Evolutionary conservation across 2,888 invertebrate species (phyloP).

Genomic region (Andrena hattorfiana): DNA sequence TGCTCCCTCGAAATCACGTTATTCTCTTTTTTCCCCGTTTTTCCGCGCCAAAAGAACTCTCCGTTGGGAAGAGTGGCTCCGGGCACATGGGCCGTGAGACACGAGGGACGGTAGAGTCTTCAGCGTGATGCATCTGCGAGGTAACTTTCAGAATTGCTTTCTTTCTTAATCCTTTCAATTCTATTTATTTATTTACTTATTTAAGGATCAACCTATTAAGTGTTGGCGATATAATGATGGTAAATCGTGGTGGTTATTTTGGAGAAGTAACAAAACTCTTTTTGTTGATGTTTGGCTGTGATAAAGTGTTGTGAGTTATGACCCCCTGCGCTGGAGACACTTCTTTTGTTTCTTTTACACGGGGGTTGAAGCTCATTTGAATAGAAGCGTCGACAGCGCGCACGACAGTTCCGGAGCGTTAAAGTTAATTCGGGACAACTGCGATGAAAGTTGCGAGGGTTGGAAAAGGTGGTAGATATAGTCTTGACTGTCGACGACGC

Average conservation of each 20-base stretch:
- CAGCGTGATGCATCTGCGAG: conserved; percentile 26
- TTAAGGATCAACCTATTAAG: neutral
- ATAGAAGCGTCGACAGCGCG: neutral
- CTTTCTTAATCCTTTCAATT: too few relatives aligned
- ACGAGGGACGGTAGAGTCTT: conserved; percentile 29
- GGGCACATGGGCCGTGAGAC: conserved; percentile 35
- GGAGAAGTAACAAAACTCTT: neutral
- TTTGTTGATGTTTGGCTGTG: neutral
- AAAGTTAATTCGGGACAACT: conserved; percentile 1
- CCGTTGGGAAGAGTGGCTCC: neutral
- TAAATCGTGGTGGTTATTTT: neutral
- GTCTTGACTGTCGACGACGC: conserved; percentile 1
- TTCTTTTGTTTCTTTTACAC: neutral
- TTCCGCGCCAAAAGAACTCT: neutral
- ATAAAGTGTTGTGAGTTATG: neutral
- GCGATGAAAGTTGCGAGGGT: neutral
- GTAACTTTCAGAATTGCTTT: conserved; percentile 10
- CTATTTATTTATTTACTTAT: neutral
- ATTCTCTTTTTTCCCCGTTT: too few relatives aligned
- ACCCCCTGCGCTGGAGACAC: neutral
- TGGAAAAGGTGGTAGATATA: neutral
- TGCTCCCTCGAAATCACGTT: neutral
- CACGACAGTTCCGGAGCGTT: neutral
- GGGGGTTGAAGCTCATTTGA: neutral
- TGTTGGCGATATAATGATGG: neutral